phyloP scores from a whole-genome alignment of 2,888 invertebrate genomes.

The Agrochola macilenta region DNA sequence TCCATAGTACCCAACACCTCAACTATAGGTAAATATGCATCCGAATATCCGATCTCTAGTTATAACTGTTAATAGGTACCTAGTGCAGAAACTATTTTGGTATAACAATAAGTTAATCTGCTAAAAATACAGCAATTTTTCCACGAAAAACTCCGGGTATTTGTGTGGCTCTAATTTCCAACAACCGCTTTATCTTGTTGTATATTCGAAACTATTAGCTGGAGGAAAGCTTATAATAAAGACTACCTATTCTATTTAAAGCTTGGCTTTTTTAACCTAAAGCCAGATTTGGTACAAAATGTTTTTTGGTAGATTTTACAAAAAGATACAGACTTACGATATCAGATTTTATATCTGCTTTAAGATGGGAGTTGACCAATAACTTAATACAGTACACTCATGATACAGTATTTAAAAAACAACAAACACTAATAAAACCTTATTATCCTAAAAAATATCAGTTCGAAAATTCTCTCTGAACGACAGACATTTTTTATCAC shows the following conservation, averaged over 20 bases:
- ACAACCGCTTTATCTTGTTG: conserved; percentile 27
- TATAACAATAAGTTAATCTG: background rate
- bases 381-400: no score
- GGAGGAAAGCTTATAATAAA: background rate
- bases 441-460: background rate
- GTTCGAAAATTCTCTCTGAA: background rate
- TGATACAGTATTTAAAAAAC: background rate
- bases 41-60: no score
- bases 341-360: background rate
- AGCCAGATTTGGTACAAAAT: background rate
- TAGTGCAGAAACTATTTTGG: no score
- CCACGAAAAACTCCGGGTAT: background rate
- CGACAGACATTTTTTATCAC: conserved; percentile 17
- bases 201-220: conserved; percentile 28
- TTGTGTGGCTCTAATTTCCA: conserved; percentile 20
- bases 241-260: background rate
- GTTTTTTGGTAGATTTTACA: background rate
- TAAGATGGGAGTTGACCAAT: no score
- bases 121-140: conserved; percentile 12
- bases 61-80: no score
- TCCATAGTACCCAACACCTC: no score
- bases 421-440: background rate
- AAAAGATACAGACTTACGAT: background rate
- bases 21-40: no score
- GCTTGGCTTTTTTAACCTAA: background rate